These are phyloP conservation scores for Allolobophora icterica DNA, from an alignment of 2,888 invertebrate genomes.

Conservation along the genomic window DNA sequence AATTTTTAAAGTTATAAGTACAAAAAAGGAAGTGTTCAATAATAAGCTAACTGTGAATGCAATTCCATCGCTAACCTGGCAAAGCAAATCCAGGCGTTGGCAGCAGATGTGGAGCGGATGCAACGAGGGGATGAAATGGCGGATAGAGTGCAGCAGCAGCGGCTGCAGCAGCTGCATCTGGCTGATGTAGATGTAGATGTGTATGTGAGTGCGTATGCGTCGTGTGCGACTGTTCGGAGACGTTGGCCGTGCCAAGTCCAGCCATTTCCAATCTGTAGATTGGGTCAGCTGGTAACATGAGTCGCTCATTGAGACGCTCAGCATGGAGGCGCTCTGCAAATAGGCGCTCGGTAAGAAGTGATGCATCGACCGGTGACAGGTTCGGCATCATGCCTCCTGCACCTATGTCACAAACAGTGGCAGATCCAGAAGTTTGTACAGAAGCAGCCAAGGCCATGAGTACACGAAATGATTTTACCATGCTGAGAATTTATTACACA, in stretches of 20 bases:
- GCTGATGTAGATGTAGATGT: constrained; percentile 74
- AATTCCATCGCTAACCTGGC: not conserved
- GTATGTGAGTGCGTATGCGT: constrained; percentile 90
- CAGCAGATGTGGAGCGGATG: constrained; percentile 7
- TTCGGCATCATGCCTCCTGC: constrained; percentile 25
- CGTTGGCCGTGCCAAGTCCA: constrained; percentile 24
- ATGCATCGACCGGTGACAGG: constrained; percentile 46
- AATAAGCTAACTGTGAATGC: not conserved
- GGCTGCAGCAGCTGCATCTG: constrained; percentile 14
- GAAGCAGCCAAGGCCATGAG: not conserved
- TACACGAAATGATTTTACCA: not conserved
- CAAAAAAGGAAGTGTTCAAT: not conserved
- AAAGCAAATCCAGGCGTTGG: not conserved
- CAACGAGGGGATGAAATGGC: constrained; percentile 32
- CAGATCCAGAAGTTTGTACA: not conserved
- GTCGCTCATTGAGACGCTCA: constrained; percentile 41
- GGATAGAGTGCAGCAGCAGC: constrained; percentile 27
- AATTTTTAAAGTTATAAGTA: not conserved
- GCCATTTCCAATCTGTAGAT: constrained; percentile 90
- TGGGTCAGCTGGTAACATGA: constrained; percentile 74
- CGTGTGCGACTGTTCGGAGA: constrained; percentile 71
- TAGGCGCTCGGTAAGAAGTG: constrained; percentile 54
- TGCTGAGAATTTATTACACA: not conserved
- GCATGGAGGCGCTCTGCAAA: constrained; percentile 73
- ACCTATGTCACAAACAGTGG: not conserved